Evolutionary conservation across 2,888 invertebrate genomes (phyloP), one percentile per base, ranked within the genome.

Genomic region (Trichogramma evanescens): DNA sequence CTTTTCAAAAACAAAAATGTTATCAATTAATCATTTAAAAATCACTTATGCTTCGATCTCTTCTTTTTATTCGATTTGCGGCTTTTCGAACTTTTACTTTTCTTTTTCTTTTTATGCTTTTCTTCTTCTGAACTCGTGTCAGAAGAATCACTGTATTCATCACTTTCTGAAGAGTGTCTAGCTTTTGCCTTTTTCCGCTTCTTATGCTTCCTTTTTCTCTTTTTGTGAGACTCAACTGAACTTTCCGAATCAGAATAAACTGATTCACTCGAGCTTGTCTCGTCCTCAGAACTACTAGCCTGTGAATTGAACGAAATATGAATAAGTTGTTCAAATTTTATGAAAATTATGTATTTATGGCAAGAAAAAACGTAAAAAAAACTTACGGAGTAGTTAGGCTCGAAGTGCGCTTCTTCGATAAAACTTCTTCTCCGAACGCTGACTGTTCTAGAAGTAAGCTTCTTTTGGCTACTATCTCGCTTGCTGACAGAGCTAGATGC

Each of bases 61-160:
- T 88, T 89, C 79, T 86, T 88, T 75, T 89, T 89, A 73, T 87
- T 88, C 68, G 82, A 81, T 40, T 85, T 83, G 69, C 85, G 86
- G 70, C 85, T 88, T 80, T 85, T 87, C 26, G 26, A 26, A 75
- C 85, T 86, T 69, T 86, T 85, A 66, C 83, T 84, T 72, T 86
- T 86, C 74, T 86, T 88, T 5, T 76, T 75, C 68, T 84, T 85
- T 73, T 86, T 86, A 67, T 86, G 83, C 71, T 84, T 83, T 67
- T 83, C 85, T 60, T 84, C 84, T 61, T 85, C 87, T 4, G 85
- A 85, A 69, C 85, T 86, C 0, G 82, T 81, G 55, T 78, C 78
- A 1, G 86, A 82, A n/a, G 83, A 86, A 0, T 86, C 85, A 2
- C 85, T 83, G 61, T 84, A 84, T 9, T 83, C 84, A 63, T 86